phyloP scores from a whole-genome alignment of 1,140 invertebrate genomes.

The Homarus americanus region DNA sequence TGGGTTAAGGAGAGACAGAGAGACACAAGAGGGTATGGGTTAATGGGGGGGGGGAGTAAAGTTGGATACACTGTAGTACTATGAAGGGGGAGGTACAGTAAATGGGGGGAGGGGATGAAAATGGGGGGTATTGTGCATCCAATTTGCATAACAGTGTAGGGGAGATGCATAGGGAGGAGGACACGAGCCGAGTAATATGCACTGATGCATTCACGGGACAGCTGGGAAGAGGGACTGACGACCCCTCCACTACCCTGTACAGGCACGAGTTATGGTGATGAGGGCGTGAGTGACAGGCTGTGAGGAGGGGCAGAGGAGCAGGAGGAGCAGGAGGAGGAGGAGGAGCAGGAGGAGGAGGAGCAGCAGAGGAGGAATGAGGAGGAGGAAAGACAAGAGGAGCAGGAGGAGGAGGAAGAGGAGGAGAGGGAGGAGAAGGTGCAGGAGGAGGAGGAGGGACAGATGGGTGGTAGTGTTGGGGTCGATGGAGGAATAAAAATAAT shows the following conservation, averaged over 20 bases:
- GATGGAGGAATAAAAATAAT: not conserved
- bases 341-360: constrained; percentile 6
- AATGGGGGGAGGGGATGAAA: not conserved
- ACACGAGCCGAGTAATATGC: constrained; percentile 51
- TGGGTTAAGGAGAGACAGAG: not conserved
- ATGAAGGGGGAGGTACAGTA: not conserved
- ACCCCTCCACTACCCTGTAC: not conserved
- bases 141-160: constrained; percentile 59
- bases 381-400: no score
- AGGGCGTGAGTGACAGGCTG: not conserved
- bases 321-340: constrained; percentile 10
- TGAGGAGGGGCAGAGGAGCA: not conserved
- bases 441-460: not conserved
- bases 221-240: not conserved
- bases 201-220: constrained; percentile 23
- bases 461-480: no score
- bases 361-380: no score
- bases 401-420: not conserved
- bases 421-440: not conserved
- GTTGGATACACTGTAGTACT: constrained; percentile 30
- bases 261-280: constrained; percentile 1
- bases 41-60: not conserved
- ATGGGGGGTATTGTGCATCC: constrained; percentile 7
- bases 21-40: not conserved
- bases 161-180: constrained; percentile 8